Percentiles rank a stretch among this genome's conserved stretches.
Evolutionary conservation across 2,888 invertebrate genomes (phyloP).

Genomic region (Clostera curtula): DNA sequence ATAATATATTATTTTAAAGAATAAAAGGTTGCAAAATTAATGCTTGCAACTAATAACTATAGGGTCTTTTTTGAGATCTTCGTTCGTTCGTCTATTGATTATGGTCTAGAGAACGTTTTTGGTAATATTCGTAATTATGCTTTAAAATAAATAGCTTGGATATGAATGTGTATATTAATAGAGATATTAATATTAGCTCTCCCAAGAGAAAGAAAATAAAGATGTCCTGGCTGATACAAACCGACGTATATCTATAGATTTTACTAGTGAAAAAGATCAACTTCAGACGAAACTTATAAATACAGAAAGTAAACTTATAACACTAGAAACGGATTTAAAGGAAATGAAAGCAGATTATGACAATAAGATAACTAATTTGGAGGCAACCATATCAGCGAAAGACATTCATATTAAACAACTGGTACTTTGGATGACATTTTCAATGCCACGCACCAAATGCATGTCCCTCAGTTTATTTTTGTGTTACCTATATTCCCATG

Average conservation of each 20-base stretch:
- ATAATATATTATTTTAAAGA: not conserved
- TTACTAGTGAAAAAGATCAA: conserved; percentile 63
- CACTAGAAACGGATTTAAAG: conserved; percentile 66
- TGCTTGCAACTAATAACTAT: too few relatives aligned
- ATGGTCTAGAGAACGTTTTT: too few relatives aligned
- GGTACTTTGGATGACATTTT: conserved; percentile 46
- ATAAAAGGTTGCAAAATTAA: too few relatives aligned
- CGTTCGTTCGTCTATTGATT: too few relatives aligned
- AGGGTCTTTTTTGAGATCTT: too few relatives aligned
- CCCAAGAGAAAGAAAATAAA: conserved; percentile 63
- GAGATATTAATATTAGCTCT: conserved; percentile 55
- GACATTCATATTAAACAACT: conserved; percentile 77
- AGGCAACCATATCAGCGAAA: conserved; percentile 75
- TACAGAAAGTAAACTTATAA: conserved; percentile 61
- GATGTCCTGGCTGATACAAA: conserved; percentile 50
- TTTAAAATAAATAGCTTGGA: too few relatives aligned
- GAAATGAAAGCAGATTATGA: conserved; percentile 74
- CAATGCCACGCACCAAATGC: conserved; percentile 21
- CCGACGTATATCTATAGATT: conserved; percentile 57
- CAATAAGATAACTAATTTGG: conserved; percentile 75
- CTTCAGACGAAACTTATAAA: conserved; percentile 59
- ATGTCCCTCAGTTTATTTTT: conserved; percentile 11
- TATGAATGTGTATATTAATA: too few relatives aligned
- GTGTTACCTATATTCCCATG: not conserved
- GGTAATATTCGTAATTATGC: too few relatives aligned